phyloP scores from a whole-genome alignment of 2,888 invertebrate genomes.

The Malthinus flaveolus region DNA sequence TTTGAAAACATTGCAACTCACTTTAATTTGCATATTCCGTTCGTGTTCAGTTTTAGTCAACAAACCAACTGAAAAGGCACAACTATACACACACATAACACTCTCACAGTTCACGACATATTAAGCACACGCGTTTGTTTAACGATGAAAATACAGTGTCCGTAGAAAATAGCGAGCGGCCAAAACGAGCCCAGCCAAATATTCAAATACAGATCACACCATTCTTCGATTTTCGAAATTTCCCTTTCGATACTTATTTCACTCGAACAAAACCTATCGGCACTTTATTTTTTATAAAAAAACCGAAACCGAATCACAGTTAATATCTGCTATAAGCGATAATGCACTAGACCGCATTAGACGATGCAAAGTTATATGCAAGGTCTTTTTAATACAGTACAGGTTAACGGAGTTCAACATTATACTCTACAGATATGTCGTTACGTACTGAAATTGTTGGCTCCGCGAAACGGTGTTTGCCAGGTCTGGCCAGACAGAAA shows the following conservation, averaged over 20 bases:
- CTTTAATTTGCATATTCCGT: slow-evolving; percentile 42
- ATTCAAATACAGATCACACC: slow-evolving; percentile 41
- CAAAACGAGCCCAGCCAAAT: slow-evolving; percentile 47
- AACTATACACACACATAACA: slow-evolving; percentile 32
- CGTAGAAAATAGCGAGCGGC: slow-evolving; percentile 38
- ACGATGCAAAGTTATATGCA: slow-evolving; percentile 21
- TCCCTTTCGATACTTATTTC: background rate
- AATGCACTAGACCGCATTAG: slow-evolving; percentile 9
- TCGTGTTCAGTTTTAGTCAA: slow-evolving; percentile 36
- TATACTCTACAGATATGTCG: slow-evolving; percentile 42
- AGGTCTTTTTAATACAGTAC: slow-evolving; percentile 25
- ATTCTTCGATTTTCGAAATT: slow-evolving; percentile 21
- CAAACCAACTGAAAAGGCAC: slow-evolving; percentile 25
- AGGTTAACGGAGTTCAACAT: slow-evolving; percentile 27
- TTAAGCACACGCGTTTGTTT: slow-evolving; percentile 40
- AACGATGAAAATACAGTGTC: slow-evolving; percentile 43
- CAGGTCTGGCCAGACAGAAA: slow-evolving; percentile 48
- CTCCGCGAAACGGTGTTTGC: slow-evolving; percentile 40
- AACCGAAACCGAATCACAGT: slow-evolving; percentile 11
- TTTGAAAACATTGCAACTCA: slow-evolving; percentile 34
- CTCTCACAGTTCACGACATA: background rate
- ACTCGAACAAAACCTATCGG: background rate
- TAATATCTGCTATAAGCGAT: background rate
- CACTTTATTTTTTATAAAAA: background rate
- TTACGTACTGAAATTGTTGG: slow-evolving; percentile 48